Percentiles rank a stretch among this genome's conserved stretches.
These are phyloP conservation scores for Craterocephalus amniculus DNA, from an alignment of 2,797 vertebrate genomes.

Conservation along the genomic window DNA sequence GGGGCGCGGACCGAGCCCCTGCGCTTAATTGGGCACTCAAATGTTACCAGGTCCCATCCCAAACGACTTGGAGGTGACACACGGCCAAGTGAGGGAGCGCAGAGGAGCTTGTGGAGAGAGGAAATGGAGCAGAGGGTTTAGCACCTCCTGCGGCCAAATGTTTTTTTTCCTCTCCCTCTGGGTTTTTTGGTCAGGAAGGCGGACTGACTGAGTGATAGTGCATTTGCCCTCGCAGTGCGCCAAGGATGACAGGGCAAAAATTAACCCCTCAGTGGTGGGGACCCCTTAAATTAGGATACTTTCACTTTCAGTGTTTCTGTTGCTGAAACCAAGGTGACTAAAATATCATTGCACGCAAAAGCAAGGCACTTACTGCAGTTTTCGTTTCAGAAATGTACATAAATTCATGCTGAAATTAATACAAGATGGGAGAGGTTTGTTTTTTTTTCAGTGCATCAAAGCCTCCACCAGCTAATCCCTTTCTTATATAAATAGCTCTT, in stretches of 20 bases:
- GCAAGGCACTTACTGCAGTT: conserved; percentile 2
- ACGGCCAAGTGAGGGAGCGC: conserved; percentile 70
- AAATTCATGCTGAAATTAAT: conserved; percentile 7
- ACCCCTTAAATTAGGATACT: conserved; percentile 28
- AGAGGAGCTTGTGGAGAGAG: conserved; percentile 78
- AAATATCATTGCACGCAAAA: conserved; percentile 9
- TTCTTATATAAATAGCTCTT: conserved; percentile 91
- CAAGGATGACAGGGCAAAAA: conserved; percentile 78
- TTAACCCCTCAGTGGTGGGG: conserved; percentile 69
- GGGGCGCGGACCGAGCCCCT: conserved; percentile 70
- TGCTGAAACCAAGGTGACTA: conserved; percentile 4
- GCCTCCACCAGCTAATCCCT: conserved; percentile 85
- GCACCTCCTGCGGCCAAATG: conserved; percentile 78
- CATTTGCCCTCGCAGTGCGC: conserved; percentile 68
- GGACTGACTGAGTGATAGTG: conserved; percentile 64
- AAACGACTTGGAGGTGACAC: conserved; percentile 76
- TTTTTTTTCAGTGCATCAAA: conserved; percentile 84
- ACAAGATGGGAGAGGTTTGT: conserved; percentile 60
- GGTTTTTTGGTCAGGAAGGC: conserved; percentile 56
- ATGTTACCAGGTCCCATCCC: conserved; percentile 79
- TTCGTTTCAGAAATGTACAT: conserved; percentile 34
- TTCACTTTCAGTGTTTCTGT: conserved; percentile 20
- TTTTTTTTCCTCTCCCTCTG: conserved; percentile 68
- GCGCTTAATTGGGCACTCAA: conserved; percentile 85
- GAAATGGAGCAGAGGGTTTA: conserved; percentile 86